Evolutionary conservation across 1,140 invertebrate genomes (phyloP), one percentile per base, ranked within the genome.

Genomic region (Nephila pilipes): DNA sequence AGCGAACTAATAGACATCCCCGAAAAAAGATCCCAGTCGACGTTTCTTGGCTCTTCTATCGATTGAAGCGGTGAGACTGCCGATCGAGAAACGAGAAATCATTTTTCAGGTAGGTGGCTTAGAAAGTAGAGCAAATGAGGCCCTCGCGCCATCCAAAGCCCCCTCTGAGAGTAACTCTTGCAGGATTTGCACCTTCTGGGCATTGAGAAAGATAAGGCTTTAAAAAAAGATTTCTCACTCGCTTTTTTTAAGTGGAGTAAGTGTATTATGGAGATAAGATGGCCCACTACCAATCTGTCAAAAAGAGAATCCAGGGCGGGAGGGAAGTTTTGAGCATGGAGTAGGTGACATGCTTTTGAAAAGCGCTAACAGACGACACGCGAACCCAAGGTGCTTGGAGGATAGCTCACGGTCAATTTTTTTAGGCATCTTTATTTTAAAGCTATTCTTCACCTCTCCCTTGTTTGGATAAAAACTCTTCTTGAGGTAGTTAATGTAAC

Each of bases 241-340:
- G 20, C 65, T 85, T 91, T 91, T 90, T 91, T 91, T 85, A 91
- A 87, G 65, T 87, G 32, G 38, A 75, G 91, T 87, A 93, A 93
- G 60, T 93, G 85, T 60, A 87, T 93, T 93, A 87, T 75, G 36
- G 85, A 69, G 91, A 93, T 93, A 93, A 93, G 85, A 93, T 93
- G 85, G 85, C 55, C 91, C 63, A 54, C 29, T 38, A 93, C 81
- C 91, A 87, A 93, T 93, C 91, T 87, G 85, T 93, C 91, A 93
- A 85, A 81, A 46, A n/a, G n/a, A 36, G 79, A 69, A 69, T 29
- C 65, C 81, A 32, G 46, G 90, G 81, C 63, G 46, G 38, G 90
- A 29, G n/a, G 22, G 4, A 85, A 46, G 81, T 46, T 25, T 83
- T 63, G 6, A 60, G 80, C 32, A 91, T 54, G 36, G 58, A 80